Conservation (phyloP, 35 echinoderm and acorn worm genomes). For the Ptychodera flava region DNA sequence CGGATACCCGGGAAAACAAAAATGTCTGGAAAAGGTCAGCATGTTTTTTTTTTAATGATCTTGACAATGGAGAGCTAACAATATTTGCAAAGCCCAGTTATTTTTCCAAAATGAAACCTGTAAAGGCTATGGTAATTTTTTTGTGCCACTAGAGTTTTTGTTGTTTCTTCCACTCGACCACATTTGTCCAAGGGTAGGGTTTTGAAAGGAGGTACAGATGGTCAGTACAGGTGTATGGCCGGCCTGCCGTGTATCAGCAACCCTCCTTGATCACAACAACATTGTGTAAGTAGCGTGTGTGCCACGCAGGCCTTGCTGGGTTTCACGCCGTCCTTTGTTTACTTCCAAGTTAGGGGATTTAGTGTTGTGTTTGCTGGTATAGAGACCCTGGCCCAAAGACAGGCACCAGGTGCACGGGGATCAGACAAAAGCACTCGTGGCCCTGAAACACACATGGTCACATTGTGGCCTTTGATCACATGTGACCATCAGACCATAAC, state of each 20-base stretch:
- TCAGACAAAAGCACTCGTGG: not conserved
- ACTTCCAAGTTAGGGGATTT: not conserved
- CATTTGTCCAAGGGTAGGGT: too few relatives aligned
- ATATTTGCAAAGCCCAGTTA: too few relatives aligned
- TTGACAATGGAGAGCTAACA: too few relatives aligned
- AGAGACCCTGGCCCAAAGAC: not conserved
- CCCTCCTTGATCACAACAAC: not conserved
- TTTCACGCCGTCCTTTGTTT: not conserved
- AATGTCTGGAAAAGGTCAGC: too few relatives aligned
- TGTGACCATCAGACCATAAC: not conserved
- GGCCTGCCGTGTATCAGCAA: not conserved
- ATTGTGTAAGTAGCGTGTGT: not conserved
- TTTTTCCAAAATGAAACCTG: too few relatives aligned
- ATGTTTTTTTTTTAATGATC: too few relatives aligned
- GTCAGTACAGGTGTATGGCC: not conserved
- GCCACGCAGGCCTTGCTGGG: not conserved
- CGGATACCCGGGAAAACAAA: too few relatives aligned
- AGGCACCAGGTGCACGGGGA: not conserved
- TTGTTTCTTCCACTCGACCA: too few relatives aligned
- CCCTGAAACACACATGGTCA: not conserved
- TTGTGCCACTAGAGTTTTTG: too few relatives aligned
- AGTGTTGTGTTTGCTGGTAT: not conserved
- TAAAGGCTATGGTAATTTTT: too few relatives aligned
- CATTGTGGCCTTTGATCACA: not conserved
- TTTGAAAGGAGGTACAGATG: not conserved